phyloP scores from a whole-genome alignment of 2,888 invertebrate genomes.

The Spicauda simplicius region DNA sequence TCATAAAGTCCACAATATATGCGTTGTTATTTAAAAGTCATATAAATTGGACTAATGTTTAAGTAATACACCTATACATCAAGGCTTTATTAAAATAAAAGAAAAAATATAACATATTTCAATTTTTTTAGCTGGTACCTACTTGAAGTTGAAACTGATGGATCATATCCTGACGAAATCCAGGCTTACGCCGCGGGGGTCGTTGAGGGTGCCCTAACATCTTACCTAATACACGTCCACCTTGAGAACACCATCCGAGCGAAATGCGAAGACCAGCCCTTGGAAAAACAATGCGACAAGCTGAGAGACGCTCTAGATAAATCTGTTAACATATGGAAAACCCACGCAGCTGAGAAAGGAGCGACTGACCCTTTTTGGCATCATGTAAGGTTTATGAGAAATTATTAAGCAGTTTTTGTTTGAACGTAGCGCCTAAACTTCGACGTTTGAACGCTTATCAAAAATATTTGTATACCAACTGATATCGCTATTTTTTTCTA shows the following conservation, averaged over 20 bases:
- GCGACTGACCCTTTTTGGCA: conserved; percentile 91
- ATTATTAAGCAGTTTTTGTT: no score
- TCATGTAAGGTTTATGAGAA: conserved; percentile 81
- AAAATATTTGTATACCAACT: no score
- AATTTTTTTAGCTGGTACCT: conserved; percentile 90
- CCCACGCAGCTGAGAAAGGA: conserved; percentile 79
- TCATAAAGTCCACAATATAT: no score
- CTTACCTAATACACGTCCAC: conserved; percentile 91
- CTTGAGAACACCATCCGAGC: conserved; percentile 88
- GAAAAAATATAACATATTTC: no score
- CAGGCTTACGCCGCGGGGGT: conserved; percentile 95
- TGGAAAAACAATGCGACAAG: conserved; percentile 86
- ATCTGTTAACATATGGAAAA: conserved; percentile 86
- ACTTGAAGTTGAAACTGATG: conserved; percentile 91
- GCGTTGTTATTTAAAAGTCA: neutral
- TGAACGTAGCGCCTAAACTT: no score
- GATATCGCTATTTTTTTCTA: no score
- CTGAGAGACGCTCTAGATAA: conserved; percentile 87
- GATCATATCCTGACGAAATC: conserved; percentile 89
- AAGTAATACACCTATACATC: no score
- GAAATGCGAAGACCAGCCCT: conserved; percentile 77
- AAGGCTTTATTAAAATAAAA: no score
- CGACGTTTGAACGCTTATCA: no score
- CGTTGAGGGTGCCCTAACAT: conserved; percentile 92
- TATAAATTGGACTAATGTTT: neutral